A percentile compares a stretch with the other conserved stretches of the same genome.
Conservation (phyloP, 2,888 invertebrate genomes). For the Phyllotreta cruciferae region DNA sequence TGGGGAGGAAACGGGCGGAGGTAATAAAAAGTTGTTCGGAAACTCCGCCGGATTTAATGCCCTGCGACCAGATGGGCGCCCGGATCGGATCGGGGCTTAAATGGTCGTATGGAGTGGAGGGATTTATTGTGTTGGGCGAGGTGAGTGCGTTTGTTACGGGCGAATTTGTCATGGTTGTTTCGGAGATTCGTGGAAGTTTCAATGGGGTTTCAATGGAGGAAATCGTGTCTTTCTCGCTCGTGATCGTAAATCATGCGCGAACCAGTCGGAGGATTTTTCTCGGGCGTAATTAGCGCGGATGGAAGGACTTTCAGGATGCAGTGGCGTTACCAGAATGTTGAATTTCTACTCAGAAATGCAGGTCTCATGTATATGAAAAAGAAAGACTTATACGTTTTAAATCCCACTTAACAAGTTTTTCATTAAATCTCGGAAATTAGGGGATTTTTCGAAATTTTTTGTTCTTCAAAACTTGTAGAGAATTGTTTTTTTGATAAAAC, state of each 20-base stretch:
- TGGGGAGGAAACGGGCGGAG: neutral
- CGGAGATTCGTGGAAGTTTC: too few relatives aligned
- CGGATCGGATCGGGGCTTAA: neutral
- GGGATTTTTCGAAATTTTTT: too few relatives aligned
- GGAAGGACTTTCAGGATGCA: neutral
- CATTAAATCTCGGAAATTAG: too few relatives aligned
- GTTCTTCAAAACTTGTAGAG: too few relatives aligned
- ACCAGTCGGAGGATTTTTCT: constrained; percentile 36
- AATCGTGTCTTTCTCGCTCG: constrained; percentile 30
- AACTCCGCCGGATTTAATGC: constrained; percentile 9
- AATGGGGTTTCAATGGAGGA: constrained; percentile 28
- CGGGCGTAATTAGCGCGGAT: constrained; percentile 35
- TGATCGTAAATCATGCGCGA: constrained; percentile 37
- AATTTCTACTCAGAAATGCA: too few relatives aligned
- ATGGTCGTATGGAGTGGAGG: neutral
- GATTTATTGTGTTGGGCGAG: neutral
- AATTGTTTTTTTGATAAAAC: too few relatives aligned
- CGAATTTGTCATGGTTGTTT: too few relatives aligned
- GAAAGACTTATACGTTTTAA: too few relatives aligned
- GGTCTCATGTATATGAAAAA: too few relatives aligned
- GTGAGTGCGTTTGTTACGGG: too few relatives aligned
- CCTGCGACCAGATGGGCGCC: constrained; percentile 4
- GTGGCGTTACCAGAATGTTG: too few relatives aligned
- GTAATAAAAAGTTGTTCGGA: constrained; percentile 22
- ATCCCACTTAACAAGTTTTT: too few relatives aligned